A percentile compares a stretch with the other conserved stretches of the same genome.
These are phyloP conservation scores for Phoxinus dragarum DNA, from an alignment of 2,797 vertebrate genomes.

Conservation along the genomic window DNA sequence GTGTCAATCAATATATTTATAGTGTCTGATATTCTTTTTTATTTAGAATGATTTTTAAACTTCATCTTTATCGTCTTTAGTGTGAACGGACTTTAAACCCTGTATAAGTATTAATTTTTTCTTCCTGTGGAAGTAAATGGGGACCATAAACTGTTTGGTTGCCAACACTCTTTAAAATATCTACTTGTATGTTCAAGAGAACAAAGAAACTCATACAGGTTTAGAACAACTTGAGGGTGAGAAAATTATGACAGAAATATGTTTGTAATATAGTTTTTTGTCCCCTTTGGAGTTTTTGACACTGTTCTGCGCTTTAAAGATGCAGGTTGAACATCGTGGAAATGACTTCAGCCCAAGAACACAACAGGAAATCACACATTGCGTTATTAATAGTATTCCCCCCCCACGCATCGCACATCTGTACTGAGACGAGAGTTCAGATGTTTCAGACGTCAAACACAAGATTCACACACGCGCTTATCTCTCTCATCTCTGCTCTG, in stretches of 20 bases:
- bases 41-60: neutral
- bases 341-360: constrained; percentile 26
- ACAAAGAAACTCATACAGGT: neutral
- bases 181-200: neutral
- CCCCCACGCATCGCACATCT: constrained; percentile 48
- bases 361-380: constrained; percentile 52
- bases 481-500: constrained; percentile 61
- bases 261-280: neutral
- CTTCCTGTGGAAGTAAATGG: too few species aligned
- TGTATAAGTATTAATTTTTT: too few species aligned
- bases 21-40: too few species aligned
- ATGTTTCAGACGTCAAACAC: constrained; percentile 62
- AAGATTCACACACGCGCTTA: constrained; percentile 72
- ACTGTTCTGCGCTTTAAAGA: constrained; percentile 60
- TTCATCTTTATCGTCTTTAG: neutral
- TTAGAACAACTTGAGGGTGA: neutral
- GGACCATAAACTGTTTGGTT: neutral
- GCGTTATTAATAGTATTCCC: constrained; percentile 58
- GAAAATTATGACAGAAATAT: neutral
- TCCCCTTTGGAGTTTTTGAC: neutral
- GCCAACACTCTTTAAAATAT: neutral
- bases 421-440: constrained; percentile 50
- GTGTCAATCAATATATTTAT: too few species aligned
- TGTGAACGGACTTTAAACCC: neutral
- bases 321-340: constrained; percentile 60